A percentile compares a stretch with the other conserved stretches of the same genome.
These are phyloP conservation scores for Stichopus chloronotus DNA, from an alignment of 35 echinoderm and acorn worm species.

Conservation along the genomic window DNA sequence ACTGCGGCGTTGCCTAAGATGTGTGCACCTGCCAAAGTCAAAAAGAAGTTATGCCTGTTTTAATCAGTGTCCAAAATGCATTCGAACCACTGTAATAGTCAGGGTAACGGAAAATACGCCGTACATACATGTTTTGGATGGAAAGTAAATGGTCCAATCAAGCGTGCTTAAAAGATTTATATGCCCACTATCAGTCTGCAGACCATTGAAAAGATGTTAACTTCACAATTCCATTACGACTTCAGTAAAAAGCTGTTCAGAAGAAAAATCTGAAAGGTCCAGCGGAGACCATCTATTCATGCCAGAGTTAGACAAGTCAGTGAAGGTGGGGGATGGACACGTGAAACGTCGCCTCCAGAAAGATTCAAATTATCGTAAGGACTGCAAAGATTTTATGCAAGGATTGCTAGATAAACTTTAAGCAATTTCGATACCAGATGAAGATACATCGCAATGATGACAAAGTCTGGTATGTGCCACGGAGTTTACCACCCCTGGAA, in stretches of 20 bases:
- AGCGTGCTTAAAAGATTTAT: background rate
- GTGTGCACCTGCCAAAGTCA: slow-evolving; percentile 37
- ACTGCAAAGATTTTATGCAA: slow-evolving; percentile 69
- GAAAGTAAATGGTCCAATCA: slow-evolving; percentile 53
- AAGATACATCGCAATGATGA: slow-evolving; percentile 45
- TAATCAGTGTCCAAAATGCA: slow-evolving; percentile 63
- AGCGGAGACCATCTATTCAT: background rate
- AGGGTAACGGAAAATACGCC: slow-evolving; percentile 50
- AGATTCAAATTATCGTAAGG: slow-evolving; percentile 50
- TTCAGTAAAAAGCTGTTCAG: slow-evolving; percentile 28
- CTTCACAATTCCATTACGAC: slow-evolving; percentile 23
- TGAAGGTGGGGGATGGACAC: slow-evolving; percentile 30
- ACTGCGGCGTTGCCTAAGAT: slow-evolving; percentile 35
- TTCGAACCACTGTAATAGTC: slow-evolving; percentile 57
- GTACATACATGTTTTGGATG: slow-evolving; percentile 53
- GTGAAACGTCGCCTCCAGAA: slow-evolving; percentile 55
- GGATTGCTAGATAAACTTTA: slow-evolving; percentile 55
- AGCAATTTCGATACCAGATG: slow-evolving; percentile 57
- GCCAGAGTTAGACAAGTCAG: slow-evolving; percentile 20
- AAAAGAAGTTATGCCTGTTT: slow-evolving; percentile 67
- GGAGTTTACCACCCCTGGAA: slow-evolving; percentile 79
- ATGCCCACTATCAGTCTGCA: background rate
- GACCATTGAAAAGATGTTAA: slow-evolving; percentile 22
- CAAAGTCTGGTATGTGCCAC: slow-evolving; percentile 75
- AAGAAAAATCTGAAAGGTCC: slow-evolving; percentile 35